These are phyloP conservation scores for Physeter macrocephalus DNA, from an alignment of 2,113 vertebrate genomes.

Conservation along the genomic window DNA sequence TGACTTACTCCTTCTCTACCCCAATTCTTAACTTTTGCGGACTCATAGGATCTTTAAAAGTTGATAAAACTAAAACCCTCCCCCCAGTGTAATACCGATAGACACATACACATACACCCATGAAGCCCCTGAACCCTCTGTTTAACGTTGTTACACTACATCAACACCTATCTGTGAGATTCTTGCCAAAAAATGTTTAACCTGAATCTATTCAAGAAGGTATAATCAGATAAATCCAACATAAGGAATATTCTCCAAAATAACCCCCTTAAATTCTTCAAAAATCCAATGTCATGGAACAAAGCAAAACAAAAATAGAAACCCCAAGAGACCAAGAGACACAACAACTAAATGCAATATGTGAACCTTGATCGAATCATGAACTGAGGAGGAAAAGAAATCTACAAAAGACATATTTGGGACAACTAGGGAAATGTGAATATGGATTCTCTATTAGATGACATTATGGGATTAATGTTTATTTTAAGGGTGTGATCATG, in stretches of 20 bases:
- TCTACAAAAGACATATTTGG: not conserved
- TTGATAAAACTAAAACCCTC: not conserved
- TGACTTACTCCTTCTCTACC: not conserved
- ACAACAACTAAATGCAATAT: not conserved
- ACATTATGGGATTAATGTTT: not conserved
- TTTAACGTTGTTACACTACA: not conserved
- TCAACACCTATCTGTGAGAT: not conserved
- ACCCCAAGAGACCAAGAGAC: not conserved
- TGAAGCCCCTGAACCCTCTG: not conserved
- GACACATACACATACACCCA: not conserved
- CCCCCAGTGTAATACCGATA: not conserved
- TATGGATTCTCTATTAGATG: not conserved
- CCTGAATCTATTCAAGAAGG: not conserved
- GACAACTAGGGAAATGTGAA: not conserved
- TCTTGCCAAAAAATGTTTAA: not conserved
- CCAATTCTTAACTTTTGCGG: not conserved
- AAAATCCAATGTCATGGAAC: not conserved
- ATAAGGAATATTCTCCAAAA: not conserved
- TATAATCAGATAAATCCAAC: not conserved
- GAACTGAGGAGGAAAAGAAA: not conserved
- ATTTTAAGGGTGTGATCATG: not conserved
- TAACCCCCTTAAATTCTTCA: not conserved
- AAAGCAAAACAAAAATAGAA: slow-evolving; percentile 17
- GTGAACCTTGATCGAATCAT: not conserved
- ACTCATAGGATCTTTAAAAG: not conserved